A percentile compares a stretch with the other conserved stretches of the same genome.
These are phyloP conservation scores for Catostomus latipinnis DNA, from an alignment of 2,797 vertebrate genomes.

Conservation along the genomic window DNA sequence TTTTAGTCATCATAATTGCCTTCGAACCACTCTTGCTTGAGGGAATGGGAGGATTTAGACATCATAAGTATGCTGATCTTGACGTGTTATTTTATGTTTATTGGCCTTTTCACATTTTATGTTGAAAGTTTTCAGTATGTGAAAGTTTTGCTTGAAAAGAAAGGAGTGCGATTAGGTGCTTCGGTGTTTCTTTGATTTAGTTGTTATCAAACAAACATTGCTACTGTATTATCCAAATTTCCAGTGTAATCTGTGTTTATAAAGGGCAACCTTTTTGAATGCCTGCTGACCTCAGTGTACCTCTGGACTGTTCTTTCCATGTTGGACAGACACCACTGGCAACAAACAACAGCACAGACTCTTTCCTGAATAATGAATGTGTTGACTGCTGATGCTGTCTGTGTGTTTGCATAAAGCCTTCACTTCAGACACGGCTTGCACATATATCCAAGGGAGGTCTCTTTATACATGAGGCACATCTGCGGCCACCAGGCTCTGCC, in stretches of 20 bases:
- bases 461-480: slow-evolving; percentile 50
- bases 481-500: slow-evolving; percentile 30
- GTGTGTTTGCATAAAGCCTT: slow-evolving; percentile 56
- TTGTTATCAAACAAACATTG: slow-evolving; percentile 7
- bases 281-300: slow-evolving; percentile 32
- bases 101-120: not conserved
- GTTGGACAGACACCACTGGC: slow-evolving; percentile 48
- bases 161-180: no score
- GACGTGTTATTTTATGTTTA: not conserved
- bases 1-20: not conserved
- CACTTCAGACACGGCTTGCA: slow-evolving; percentile 50
- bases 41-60: not conserved
- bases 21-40: not conserved
- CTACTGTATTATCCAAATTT: not conserved
- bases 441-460: slow-evolving; percentile 50
- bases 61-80: not conserved
- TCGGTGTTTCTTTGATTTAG: not conserved
- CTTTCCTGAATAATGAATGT: slow-evolving; percentile 63
- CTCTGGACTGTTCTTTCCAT: slow-evolving; percentile 15
- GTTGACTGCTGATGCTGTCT: slow-evolving; percentile 52
- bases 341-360: slow-evolving; percentile 39
- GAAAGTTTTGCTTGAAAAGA: not conserved
- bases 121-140: not conserved
- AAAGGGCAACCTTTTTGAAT: slow-evolving; percentile 17
- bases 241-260: slow-evolving; percentile 13